phyloP scores from a whole-genome alignment of 1,140 invertebrate species.

The Magallana angulata region DNA sequence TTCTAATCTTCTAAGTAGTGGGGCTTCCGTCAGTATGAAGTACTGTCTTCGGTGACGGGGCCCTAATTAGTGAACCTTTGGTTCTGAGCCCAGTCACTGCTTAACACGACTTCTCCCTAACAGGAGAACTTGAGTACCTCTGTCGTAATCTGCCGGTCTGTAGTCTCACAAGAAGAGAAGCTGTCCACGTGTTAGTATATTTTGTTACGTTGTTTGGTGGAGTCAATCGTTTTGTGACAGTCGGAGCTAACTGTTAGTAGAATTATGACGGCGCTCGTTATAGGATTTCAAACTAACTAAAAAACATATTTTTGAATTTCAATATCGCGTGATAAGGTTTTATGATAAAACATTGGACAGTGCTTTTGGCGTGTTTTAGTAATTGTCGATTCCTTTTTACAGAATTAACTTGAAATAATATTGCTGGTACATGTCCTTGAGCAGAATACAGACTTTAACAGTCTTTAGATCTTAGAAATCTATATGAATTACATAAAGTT shows the following conservation, averaged over 20 bases:
- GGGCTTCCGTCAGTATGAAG: not conserved
- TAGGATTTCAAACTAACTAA: too few relatives aligned
- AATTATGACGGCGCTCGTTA: too few relatives aligned
- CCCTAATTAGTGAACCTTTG: not conserved
- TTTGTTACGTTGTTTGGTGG: not conserved
- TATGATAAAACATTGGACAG: too few relatives aligned
- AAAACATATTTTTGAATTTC: too few relatives aligned
- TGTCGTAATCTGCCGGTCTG: not conserved
- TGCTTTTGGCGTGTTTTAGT: too few relatives aligned
- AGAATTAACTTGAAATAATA: too few relatives aligned
- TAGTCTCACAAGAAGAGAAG: not conserved
- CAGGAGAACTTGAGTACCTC: not conserved
- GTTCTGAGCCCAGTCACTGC: not conserved
- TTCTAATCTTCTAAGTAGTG: conserved; percentile 3
- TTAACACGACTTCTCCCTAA: not conserved
- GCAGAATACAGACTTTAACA: too few relatives aligned
- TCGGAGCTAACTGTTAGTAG: not conserved
- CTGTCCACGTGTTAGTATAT: not conserved
- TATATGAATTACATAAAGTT: too few relatives aligned
- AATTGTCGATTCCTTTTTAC: too few relatives aligned
- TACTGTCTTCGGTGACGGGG: not conserved
- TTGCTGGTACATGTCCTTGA: too few relatives aligned
- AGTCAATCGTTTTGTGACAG: not conserved
- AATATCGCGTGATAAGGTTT: too few relatives aligned
- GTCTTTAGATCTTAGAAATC: too few relatives aligned